Percentiles rank a stretch among this genome's conserved stretches.
Conservation (phyloP, 2,888 invertebrate genomes). For the Mystacides longicornis region DNA sequence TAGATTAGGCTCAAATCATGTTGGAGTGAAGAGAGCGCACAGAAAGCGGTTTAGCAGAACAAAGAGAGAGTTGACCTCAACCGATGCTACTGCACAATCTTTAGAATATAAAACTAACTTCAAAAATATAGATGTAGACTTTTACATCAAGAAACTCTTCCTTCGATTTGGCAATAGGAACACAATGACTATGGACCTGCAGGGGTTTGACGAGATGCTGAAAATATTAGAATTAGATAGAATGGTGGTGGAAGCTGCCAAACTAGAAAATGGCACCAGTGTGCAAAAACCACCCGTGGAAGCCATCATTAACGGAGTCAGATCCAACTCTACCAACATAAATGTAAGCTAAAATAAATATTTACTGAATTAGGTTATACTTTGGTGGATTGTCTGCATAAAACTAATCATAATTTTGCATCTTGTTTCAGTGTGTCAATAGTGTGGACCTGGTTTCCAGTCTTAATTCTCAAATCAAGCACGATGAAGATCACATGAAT, state of each 20-base stretch:
- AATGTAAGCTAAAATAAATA: slow-evolving; percentile 37
- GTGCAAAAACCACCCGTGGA: slow-evolving; percentile 14
- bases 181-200: slow-evolving; percentile 54
- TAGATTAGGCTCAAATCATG: not conserved
- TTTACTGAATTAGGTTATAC: not conserved
- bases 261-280: slow-evolving; percentile 19
- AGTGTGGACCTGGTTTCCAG: slow-evolving; percentile 41
- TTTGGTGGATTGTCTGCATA: not conserved
- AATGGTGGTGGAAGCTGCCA: slow-evolving; percentile 41
- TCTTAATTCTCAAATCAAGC: slow-evolving; percentile 24
- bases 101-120: slow-evolving; percentile 26
- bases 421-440: slow-evolving; percentile 42
- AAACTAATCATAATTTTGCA: not conserved
- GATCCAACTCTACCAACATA: slow-evolving; percentile 32
- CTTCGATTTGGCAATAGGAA: slow-evolving; percentile 57
- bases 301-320: slow-evolving; percentile 15
- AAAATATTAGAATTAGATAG: slow-evolving; percentile 50
- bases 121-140: slow-evolving; percentile 42
- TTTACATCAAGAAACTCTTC: slow-evolving; percentile 62
- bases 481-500: slow-evolving; percentile 27
- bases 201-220: slow-evolving; percentile 64
- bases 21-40: slow-evolving; percentile 4
- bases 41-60: slow-evolving; percentile 23
- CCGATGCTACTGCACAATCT: slow-evolving; percentile 27
- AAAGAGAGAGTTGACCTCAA: slow-evolving; percentile 32